phyloP scores from a whole-genome alignment of 1,140 invertebrate genomes.

The Dufourea novaeangliae region DNA sequence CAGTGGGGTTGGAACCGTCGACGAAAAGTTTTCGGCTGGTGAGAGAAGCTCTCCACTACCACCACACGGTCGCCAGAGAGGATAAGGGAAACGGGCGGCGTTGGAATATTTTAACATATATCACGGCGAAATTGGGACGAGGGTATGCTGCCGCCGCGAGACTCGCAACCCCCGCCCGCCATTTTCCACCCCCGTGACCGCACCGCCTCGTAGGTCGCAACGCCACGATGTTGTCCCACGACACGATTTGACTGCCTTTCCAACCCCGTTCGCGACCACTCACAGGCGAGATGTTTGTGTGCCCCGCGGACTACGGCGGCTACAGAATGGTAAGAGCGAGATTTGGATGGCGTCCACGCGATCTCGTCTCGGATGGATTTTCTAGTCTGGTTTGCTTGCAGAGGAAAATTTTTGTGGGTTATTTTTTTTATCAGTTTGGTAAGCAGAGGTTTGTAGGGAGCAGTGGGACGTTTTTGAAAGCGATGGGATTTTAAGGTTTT shows the following conservation, averaged over 20 bases:
- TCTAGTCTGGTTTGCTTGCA: too few relatives aligned
- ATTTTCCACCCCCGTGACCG: constrained; percentile 39
- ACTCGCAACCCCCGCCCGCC: constrained; percentile 9
- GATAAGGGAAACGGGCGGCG: constrained; percentile 50
- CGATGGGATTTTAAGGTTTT: too few relatives aligned
- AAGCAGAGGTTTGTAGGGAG: too few relatives aligned
- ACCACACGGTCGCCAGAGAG: too few relatives aligned
- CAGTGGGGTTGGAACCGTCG: constrained; percentile 28
- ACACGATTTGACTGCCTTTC: constrained; percentile 30
- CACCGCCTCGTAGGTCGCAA: constrained; percentile 30
- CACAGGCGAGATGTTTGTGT: constrained; percentile 69
- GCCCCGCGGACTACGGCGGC: constrained; percentile 67
- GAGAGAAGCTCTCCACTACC: too few relatives aligned
- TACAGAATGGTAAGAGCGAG: constrained; percentile 72
- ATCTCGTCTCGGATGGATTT: too few relatives aligned
- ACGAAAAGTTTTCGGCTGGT: constrained; percentile 61
- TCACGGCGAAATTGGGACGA: constrained; percentile 67
- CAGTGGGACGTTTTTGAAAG: too few relatives aligned
- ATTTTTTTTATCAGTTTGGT: too few relatives aligned
- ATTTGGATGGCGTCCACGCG: not conserved
- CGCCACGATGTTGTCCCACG: not conserved
- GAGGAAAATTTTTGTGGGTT: too few relatives aligned
- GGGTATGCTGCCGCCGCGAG: constrained; percentile 48
- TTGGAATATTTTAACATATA: constrained; percentile 74
- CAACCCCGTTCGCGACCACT: not conserved